phyloP scores from a whole-genome alignment of 2,888 invertebrate species.

The Idaea aversata region DNA sequence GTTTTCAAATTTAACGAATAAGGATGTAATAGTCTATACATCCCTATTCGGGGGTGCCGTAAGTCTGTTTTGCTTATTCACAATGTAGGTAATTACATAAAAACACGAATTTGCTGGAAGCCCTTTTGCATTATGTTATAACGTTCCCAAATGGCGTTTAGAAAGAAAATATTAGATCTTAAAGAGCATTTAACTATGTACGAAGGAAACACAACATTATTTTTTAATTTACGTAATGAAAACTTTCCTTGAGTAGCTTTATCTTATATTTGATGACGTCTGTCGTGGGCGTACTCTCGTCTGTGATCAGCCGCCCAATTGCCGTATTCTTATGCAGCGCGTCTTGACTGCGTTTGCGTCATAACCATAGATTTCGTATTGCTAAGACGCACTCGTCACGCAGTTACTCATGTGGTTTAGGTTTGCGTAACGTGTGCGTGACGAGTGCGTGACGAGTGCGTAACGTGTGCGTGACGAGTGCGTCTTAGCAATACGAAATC shows the following conservation, averaged over 20 bases:
- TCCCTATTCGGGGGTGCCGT: slow-evolving; percentile 18
- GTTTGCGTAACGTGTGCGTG: no score
- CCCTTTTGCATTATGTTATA: slow-evolving; percentile 69
- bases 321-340: no score
- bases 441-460: no score
- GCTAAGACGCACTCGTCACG: no score
- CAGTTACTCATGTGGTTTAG: no score
- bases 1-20: slow-evolving; percentile 10
- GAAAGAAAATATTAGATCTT: slow-evolving; percentile 68
- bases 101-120: slow-evolving; percentile 65
- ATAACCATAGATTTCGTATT: no score
- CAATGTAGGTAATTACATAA: slow-evolving; percentile 64
- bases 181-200: slow-evolving; percentile 76
- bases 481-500: no score
- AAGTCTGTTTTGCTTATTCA: slow-evolving; percentile 58
- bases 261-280: slow-evolving; percentile 31
- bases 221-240: slow-evolving; percentile 67
- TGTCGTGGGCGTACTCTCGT: not conserved
- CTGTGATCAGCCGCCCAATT: not conserved
- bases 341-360: no score
- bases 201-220: slow-evolving; percentile 73
- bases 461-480: no score
- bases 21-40: slow-evolving; percentile 15
- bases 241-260: slow-evolving; percentile 52
- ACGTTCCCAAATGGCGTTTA: slow-evolving; percentile 61